Evolutionary conservation across 2,888 invertebrate species (phyloP).

Genomic region (Tillus elongatus): DNA sequence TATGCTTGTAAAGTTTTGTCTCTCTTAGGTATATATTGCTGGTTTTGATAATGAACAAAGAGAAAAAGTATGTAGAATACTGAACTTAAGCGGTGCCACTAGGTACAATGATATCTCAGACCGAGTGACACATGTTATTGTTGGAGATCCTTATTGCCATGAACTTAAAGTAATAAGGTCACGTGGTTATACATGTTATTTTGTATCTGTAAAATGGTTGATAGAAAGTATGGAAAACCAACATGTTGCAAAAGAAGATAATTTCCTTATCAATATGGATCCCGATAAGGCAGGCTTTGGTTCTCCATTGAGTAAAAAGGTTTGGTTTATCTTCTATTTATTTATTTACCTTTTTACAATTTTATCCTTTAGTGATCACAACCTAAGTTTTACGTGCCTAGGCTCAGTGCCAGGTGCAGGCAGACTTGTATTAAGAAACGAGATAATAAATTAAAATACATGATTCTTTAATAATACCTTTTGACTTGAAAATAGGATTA

Average conservation of each 20-base stretch:
- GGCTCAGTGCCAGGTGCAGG: too few relatives aligned
- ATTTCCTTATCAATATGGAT: slow-evolving; percentile 28
- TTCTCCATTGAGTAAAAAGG: slow-evolving; percentile 56
- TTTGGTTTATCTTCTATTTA: slow-evolving; percentile 22
- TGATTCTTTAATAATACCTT: too few relatives aligned
- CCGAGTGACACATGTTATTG: slow-evolving; percentile 71
- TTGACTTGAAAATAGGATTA: too few relatives aligned
- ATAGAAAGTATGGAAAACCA: slow-evolving; percentile 59
- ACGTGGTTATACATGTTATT: slow-evolving; percentile 32
- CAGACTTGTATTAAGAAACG: too few relatives aligned
- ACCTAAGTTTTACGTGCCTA: too few relatives aligned
- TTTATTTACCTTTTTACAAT: background rate
- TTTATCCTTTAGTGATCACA: too few relatives aligned
- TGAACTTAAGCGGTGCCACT: slow-evolving; percentile 76
- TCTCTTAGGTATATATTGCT: slow-evolving; percentile 55
- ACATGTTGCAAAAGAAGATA: slow-evolving; percentile 49
- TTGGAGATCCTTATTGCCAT: slow-evolving; percentile 49
- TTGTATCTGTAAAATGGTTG: slow-evolving; percentile 68
- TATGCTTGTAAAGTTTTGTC: too few relatives aligned
- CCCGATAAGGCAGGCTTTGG: slow-evolving; percentile 22
- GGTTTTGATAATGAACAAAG: slow-evolving; percentile 55
- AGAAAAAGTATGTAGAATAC: slow-evolving; percentile 59
- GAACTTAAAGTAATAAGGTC: slow-evolving; percentile 41
- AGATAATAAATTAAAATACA: too few relatives aligned
- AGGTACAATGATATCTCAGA: slow-evolving; percentile 67